Percentiles rank a stretch among this genome's conserved stretches.
phyloP scores from a whole-genome alignment of 2,888 invertebrate genomes.

The Heteropelma amictum region DNA sequence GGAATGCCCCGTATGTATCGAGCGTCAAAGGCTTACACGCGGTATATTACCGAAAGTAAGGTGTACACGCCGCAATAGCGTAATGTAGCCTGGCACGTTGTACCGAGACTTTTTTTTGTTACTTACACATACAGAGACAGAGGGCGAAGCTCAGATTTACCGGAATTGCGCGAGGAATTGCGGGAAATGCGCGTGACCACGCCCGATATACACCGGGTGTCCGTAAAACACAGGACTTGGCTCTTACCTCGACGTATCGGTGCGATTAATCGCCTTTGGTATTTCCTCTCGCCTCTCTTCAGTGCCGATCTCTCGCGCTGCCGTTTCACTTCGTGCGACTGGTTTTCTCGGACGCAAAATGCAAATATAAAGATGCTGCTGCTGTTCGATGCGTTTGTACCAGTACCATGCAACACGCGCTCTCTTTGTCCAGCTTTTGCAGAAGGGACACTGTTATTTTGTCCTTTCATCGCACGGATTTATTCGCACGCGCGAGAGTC shows the following conservation, averaged over 20 bases:
- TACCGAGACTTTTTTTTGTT: neutral
- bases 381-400: slow-evolving; percentile 2
- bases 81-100: no score
- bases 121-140: slow-evolving; percentile 14
- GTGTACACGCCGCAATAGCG: no score
- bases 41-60: no score
- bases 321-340: slow-evolving; percentile 50
- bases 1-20: neutral
- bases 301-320: neutral
- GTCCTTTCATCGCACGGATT: slow-evolving; percentile 53
- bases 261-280: slow-evolving; percentile 58
- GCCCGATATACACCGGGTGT: slow-evolving; percentile 62
- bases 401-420: slow-evolving; percentile 27
- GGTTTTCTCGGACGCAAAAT: slow-evolving; percentile 59
- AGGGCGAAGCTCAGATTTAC: slow-evolving; percentile 58
- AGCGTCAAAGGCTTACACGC: no score
- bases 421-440: slow-evolving; percentile 40
- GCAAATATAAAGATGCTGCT: slow-evolving; percentile 62
- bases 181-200: slow-evolving; percentile 62
- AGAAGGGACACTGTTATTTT: no score
- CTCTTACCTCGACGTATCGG: slow-evolving; percentile 63
- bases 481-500: slow-evolving; percentile 50
- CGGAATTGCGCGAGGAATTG: slow-evolving; percentile 58
- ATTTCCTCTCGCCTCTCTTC: neutral
- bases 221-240: slow-evolving; percentile 58